Conservation (phyloP, 2,797 vertebrate genomes). For the Leptoclinus maculatus region DNA sequence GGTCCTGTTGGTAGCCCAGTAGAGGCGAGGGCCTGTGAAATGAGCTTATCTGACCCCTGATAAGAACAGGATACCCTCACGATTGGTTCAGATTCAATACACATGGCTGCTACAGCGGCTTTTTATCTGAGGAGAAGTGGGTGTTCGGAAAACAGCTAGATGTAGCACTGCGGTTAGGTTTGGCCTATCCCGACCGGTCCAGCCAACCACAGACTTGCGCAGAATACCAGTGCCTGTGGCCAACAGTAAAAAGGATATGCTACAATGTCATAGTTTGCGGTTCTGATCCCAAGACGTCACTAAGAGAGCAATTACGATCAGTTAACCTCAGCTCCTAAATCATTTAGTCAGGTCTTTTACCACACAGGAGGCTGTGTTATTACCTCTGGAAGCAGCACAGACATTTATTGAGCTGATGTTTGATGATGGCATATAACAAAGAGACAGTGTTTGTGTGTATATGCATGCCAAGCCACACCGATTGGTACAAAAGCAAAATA, state of each 20-base stretch:
- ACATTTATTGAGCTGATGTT: slow-evolving; percentile 61
- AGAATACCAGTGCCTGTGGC: not conserved
- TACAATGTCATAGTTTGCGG: slow-evolving; percentile 50
- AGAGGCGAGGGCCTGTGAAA: slow-evolving; percentile 77
- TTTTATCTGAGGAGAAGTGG: slow-evolving; percentile 64
- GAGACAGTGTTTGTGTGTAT: slow-evolving; percentile 33
- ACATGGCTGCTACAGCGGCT: slow-evolving; percentile 61
- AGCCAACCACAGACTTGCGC: slow-evolving; percentile 31
- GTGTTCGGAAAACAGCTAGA: slow-evolving; percentile 48
- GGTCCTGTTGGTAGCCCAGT: slow-evolving; percentile 58
- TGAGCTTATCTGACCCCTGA: slow-evolving; percentile 80
- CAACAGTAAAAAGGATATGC: slow-evolving; percentile 41
- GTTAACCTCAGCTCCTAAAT: slow-evolving; percentile 69
- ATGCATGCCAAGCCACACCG: slow-evolving; percentile 40
- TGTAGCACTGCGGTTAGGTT: slow-evolving; percentile 32
- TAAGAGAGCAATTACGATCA: slow-evolving; percentile 61
- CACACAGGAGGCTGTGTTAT: slow-evolving; percentile 69
- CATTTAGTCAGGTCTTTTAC: slow-evolving; percentile 65
- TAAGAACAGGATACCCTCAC: slow-evolving; percentile 77
- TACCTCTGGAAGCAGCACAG: slow-evolving; percentile 58
- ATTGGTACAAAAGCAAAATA: slow-evolving; percentile 41
- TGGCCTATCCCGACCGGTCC: slow-evolving; percentile 23
- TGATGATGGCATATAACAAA: slow-evolving; percentile 63
- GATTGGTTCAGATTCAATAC: slow-evolving; percentile 72
- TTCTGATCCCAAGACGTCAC: slow-evolving; percentile 55